Base-by-base conservation (phyloP, 2,888 invertebrate genomes). In the Poecilus cupreus region DNA sequence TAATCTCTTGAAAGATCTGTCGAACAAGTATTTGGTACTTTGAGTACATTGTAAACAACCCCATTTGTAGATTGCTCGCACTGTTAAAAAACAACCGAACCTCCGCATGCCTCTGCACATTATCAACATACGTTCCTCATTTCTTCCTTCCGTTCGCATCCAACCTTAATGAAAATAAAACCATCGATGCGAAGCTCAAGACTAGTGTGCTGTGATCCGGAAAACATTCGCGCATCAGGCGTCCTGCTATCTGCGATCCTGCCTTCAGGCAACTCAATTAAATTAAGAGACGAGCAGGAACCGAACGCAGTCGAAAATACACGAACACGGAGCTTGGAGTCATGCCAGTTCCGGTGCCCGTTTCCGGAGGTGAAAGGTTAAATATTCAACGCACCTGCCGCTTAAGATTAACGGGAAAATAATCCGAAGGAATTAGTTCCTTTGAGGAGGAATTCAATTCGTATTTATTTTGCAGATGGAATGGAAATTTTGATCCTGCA, bases 121-220 rank as follows among this genome's bases (percentile, higher is more conserved):
- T n/a, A 22, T 22, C 22, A 8, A 11, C 54, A 54, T 54, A 1
- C 11, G 2, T 54, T 32, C 32, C 32, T 22, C 1, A 20, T 51
- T 54, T 20, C 54, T 20, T 10, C 54, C 54, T 54, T 22, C 20
- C 20, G n/a, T n/a, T n/a, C n/a, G n/a, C n/a, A n/a, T n/a, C n/a
- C n/a, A n/a, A 1, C 49, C 49, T 49, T 8, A 6, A 51, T 20
- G 54, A 54, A 54, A 54, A 54, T 54, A 54, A 54, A 54, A 18
- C 20, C 54, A 54, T 54, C 54, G 54, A 54, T 20, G 54, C 20
- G 54, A 54, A 54, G 22, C 54, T 54, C 54, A 54, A 32, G 32
- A 32, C 32, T 32, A 32, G 20, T 22, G 54, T 54, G 54, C 54
- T 22, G 20, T 54, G 54, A 54, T 54, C 54, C 54, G 54, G 54